phyloP scores from a whole-genome alignment of 92 coral and sea anemone species.

The Umimayanthus chanpuru region DNA sequence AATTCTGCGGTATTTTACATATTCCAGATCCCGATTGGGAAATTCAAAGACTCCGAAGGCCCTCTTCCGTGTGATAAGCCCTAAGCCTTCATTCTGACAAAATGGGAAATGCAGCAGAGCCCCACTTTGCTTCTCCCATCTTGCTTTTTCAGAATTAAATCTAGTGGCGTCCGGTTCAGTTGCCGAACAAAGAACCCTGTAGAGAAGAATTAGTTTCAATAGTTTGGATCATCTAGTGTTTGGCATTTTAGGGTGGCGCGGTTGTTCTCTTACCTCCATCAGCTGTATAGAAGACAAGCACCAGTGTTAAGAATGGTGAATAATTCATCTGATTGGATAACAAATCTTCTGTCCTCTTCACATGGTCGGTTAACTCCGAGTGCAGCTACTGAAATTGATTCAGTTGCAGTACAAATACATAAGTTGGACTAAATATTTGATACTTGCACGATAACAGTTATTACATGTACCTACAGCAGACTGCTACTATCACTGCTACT shows the following conservation, averaged over 20 bases:
- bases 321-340: conserved; percentile 28
- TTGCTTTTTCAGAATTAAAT: no score
- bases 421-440: neutral
- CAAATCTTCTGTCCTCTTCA: conserved; percentile 19
- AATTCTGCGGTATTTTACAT: no score
- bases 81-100: neutral
- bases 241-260: neutral
- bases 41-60: no score
- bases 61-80: no score
- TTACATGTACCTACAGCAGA: neutral
- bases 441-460: neutral
- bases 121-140: no score
- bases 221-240: neutral
- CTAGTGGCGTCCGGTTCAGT: neutral
- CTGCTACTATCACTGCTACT: no score
- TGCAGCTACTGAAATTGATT: neutral
- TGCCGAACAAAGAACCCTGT: neutral
- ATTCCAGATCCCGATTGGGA: no score
- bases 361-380: conserved; percentile 27
- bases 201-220: neutral
- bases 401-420: neutral
- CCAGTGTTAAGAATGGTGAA: conserved; percentile 24
- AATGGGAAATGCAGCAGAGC: neutral
- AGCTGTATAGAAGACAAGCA: conserved; percentile 32
- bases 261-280: conserved; percentile 32